Conservation (phyloP, 1,140 invertebrate species). For the Drosophila melanogaster region DNA sequence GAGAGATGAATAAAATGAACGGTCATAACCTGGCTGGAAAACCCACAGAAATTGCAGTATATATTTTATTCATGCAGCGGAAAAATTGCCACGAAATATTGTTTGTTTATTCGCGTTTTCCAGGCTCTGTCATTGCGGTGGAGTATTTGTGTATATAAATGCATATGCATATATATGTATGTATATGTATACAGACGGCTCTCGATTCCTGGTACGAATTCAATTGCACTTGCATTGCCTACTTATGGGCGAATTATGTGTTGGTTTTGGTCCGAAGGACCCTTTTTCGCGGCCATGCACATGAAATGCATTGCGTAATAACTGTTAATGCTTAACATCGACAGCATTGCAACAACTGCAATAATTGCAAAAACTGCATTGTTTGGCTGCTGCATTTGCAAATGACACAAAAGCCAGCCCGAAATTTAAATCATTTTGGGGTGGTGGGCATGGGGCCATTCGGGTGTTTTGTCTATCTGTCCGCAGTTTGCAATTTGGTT, state of each 20-base stretch:
- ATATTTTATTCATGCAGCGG: constrained; percentile 68
- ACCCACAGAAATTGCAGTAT: constrained; percentile 67
- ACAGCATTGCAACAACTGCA: constrained; percentile 19
- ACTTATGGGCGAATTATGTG: constrained; percentile 37
- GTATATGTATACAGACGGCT: background rate
- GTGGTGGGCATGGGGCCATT: background rate
- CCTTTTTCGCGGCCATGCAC: constrained; percentile 10
- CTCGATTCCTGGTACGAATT: constrained; percentile 19
- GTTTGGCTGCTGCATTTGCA: constrained; percentile 47
- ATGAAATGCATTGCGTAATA: constrained; percentile 67
- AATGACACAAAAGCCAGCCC: constrained; percentile 54
- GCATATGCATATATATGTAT: background rate
- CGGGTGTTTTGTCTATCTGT: background rate
- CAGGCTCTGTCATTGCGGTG: background rate
- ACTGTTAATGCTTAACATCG: constrained; percentile 64
- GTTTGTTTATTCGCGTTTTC: constrained; percentile 36
- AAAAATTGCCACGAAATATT: constrained; percentile 43
- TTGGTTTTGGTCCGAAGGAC: constrained; percentile 4
- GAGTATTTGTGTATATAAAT: background rate
- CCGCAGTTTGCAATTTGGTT: constrained; percentile 67
- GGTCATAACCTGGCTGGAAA: constrained; percentile 55
- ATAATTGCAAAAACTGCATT: constrained; percentile 20
- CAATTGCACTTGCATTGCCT: constrained; percentile 56
- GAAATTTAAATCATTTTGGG: constrained; percentile 66
- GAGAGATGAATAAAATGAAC: background rate